Conservation (phyloP, 2,888 invertebrate species). For the Diarsia brunnea region DNA sequence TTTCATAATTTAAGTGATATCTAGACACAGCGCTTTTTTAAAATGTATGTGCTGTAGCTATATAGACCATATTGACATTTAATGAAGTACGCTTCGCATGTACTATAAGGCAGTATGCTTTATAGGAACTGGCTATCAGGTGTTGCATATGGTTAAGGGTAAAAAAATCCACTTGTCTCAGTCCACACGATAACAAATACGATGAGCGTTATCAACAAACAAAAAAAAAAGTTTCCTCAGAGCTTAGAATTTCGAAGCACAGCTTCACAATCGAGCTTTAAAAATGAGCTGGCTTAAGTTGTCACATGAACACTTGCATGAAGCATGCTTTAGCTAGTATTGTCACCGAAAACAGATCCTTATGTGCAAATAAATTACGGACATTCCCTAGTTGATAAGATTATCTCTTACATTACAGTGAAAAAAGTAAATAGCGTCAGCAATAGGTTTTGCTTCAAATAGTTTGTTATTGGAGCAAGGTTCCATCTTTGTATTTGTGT, state of each 20-base stretch:
- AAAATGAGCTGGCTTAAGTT: background rate
- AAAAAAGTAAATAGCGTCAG: background rate
- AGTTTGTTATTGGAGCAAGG: constrained; percentile 36
- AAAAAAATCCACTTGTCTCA: no score
- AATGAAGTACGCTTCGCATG: background rate
- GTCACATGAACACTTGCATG: background rate
- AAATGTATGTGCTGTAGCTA: background rate
- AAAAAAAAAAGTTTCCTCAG: background rate
- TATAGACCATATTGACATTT: background rate
- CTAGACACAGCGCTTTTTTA: background rate
- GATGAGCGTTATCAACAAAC: no score
- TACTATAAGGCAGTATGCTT: background rate
- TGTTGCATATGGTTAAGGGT: background rate
- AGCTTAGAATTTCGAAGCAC: background rate
- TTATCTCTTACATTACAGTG: background rate
- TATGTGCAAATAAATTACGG: background rate
- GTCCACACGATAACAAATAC: background rate
- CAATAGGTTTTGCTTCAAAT: constrained; percentile 17
- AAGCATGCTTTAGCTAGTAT: background rate
- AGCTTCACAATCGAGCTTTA: background rate
- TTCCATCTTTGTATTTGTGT: constrained; percentile 53
- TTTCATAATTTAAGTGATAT: background rate
- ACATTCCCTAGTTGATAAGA: background rate
- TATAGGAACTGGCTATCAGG: background rate
- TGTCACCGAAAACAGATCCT: background rate